A percentile compares a stretch with the other conserved stretches of the same genome.
Evolutionary conservation across 2,797 vertebrate species (phyloP).

Genomic region (Manis javanica): DNA sequence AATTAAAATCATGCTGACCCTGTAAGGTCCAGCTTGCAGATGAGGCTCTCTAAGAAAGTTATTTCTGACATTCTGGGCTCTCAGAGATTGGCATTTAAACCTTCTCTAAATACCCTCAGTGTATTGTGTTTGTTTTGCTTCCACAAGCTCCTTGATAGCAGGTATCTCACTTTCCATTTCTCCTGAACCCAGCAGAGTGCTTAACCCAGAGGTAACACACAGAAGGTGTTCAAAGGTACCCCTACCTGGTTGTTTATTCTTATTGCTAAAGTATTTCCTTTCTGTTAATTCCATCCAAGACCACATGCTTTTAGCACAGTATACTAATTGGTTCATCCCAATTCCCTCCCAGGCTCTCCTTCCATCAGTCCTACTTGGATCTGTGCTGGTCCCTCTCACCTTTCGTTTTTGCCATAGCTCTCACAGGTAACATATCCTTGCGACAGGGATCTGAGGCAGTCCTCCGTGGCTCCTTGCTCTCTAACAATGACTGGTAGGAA

Average conservation of each 20-base stretch:
- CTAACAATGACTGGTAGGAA: background rate
- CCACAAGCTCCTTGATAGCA: background rate
- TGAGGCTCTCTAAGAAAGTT: background rate
- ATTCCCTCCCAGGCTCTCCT: background rate
- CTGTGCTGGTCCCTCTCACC: constrained; percentile 54
- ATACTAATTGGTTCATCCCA: background rate
- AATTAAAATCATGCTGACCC: background rate
- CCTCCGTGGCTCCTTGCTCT: constrained; percentile 9
- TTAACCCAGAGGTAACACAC: background rate
- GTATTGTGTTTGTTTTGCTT: background rate
- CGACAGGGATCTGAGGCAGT: constrained; percentile 38
- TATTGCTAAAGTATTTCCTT: background rate
- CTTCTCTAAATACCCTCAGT: background rate
- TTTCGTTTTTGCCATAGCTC: background rate
- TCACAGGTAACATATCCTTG: constrained; percentile 62
- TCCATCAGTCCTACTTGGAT: accelerated
- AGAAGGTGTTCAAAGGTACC: background rate
- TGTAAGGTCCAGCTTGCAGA: background rate
- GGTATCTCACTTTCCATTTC: background rate
- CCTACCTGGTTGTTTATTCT: background rate
- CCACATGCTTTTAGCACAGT: background rate
- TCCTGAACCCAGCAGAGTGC: background rate
- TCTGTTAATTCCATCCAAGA: background rate
- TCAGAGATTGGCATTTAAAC: background rate
- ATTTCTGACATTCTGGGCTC: background rate